Conservation (phyloP, 2,797 vertebrate species). For the Gallinago nigripennis region DNA sequence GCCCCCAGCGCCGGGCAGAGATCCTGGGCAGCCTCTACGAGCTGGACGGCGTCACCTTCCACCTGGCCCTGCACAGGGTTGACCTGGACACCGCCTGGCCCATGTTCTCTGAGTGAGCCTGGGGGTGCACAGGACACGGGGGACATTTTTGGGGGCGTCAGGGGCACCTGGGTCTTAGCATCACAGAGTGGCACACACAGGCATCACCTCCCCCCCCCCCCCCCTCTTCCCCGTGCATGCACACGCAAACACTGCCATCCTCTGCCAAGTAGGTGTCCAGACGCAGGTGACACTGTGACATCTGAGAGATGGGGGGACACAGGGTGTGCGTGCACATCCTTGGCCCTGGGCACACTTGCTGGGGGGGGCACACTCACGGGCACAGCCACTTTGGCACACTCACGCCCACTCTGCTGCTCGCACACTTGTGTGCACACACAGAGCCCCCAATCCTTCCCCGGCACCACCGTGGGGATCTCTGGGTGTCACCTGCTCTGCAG, state of each 20-base stretch:
- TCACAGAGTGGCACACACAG: rapidly evolving
- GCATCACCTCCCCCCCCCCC: not conserved
- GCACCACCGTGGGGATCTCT: not conserved
- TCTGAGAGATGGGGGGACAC: rapidly evolving
- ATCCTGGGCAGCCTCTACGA: slow-evolving; percentile 74
- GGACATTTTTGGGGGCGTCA: not conserved
- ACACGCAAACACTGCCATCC: rapidly evolving
- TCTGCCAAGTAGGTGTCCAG: not conserved
- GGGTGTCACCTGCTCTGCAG: not conserved
- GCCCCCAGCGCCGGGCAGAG: slow-evolving; percentile 43
- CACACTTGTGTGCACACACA: rapidly evolving
- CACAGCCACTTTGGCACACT: not conserved
- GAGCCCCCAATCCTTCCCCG: not conserved
- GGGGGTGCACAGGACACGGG: rapidly evolving
- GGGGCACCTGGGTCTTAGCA: not conserved
- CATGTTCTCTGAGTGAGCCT: slow-evolving; percentile 72
- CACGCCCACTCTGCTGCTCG: not conserved
- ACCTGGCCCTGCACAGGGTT: slow-evolving; percentile 58
- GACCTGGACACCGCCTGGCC: slow-evolving; percentile 78
- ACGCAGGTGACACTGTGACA: not conserved
- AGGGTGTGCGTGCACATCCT: rapidly evolving
- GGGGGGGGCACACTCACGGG: not conserved
- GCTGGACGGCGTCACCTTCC: slow-evolving; percentile 70
- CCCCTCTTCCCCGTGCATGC: rapidly evolving
- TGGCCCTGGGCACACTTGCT: rapidly evolving